Evolutionary conservation across 37 sponge, comb jelly and placozoan genomes (phyloP), one percentile per base, ranked within the genome.

Genomic region (Sycon ciliatum): DNA sequence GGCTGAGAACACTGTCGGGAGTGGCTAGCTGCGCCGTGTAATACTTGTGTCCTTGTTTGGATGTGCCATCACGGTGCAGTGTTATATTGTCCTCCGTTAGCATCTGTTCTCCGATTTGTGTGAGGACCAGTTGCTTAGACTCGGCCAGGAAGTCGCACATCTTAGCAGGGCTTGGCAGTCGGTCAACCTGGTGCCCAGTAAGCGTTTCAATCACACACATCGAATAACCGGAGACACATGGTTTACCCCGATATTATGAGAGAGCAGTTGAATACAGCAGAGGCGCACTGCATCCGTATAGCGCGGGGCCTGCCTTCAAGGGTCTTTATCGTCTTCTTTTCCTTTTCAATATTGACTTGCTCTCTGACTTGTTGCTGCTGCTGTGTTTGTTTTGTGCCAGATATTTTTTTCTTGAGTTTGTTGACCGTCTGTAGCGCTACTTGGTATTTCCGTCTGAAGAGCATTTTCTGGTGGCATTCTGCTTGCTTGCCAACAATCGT

Each of bases 31-130:
- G 74, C 7, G 58, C 56, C 18, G 36, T 18, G 3, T 4, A 3
- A 23, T 73, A 75, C 4, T 75, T 32, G 24, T 75, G 65, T 26
- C 76, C 66, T 65, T 37, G 64, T 35, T 75, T 75, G 4, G 60
- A 34, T 16, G 74, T 73, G 6, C 74, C 74, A 58, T 73, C 74
- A 32, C 37, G 30, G 61, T 75, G 76, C 35, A 73, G 60, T 16
- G 74, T 73, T 9, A 4, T 31, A 61, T 22, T 28, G 30, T 4
- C n/a, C 34, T 24, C 20, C 9, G 30, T 20, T 5, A 20, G 5
- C 3, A 73, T 34, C 3, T 57, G n/a, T 26, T 73, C 74, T 27
- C 36, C 60, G 26, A 73, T 3, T 29, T 73, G 74, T 23, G n/a
- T 34, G 13, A 39, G 35, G 27, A 49, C 6, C 4, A 75, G 16